Conservation (phyloP, 2,113 vertebrate species). For the Paralichthys olivaceus region DNA sequence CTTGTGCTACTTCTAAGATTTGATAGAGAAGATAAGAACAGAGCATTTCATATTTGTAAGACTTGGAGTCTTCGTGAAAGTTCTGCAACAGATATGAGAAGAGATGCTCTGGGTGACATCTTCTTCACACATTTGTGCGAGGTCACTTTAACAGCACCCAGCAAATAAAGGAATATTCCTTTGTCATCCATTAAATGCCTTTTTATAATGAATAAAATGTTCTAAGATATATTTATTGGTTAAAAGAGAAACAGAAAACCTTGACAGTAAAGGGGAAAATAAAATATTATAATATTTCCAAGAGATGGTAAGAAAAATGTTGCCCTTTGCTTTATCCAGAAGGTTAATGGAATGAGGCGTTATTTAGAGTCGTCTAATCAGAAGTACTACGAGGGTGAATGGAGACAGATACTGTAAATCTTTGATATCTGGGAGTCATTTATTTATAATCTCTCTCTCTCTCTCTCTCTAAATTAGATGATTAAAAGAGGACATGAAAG, state of each 20-base stretch:
- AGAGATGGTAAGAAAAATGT: neutral
- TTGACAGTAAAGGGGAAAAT: neutral
- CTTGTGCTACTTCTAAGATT: no score
- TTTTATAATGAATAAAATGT: constrained; percentile 7
- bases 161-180: neutral
- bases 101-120: constrained; percentile 1
- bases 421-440: constrained; percentile 36
- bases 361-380: constrained; percentile 21
- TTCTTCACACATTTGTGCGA: constrained; percentile 13
- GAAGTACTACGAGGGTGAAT: constrained; percentile 10
- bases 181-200: constrained; percentile 13
- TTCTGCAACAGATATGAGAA: constrained; percentile 18
- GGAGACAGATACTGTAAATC: constrained; percentile 44
- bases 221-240: neutral
- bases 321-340: constrained; percentile 36
- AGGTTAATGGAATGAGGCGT: constrained; percentile 50
- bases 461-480: constrained; percentile 50
- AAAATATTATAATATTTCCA: neutral
- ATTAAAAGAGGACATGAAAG: constrained; percentile 5
- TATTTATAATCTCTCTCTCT: constrained; percentile 7
- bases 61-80: constrained; percentile 8
- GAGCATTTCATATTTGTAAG: constrained; percentile 37
- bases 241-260: neutral
- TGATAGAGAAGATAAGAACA: neutral
- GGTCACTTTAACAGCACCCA: constrained; percentile 12